phyloP scores from a whole-genome alignment of 2,797 vertebrate species.

The Malacoraja senta region DNA sequence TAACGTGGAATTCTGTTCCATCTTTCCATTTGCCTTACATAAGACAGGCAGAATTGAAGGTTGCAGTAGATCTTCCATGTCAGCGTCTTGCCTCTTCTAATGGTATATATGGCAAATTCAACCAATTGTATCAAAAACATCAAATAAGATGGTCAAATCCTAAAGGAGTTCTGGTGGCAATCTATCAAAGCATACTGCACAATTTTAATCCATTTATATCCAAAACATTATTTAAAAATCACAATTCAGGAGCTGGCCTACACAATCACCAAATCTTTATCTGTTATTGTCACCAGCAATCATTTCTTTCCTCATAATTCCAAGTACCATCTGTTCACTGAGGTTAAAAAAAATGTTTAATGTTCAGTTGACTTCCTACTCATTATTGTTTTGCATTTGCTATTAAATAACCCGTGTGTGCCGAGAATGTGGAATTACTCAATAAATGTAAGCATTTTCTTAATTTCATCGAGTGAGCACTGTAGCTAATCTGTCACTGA shows the following conservation, averaged over 20 bases:
- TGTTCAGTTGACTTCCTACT: neutral
- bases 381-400: neutral
- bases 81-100: neutral
- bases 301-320: neutral
- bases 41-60: neutral
- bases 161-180: neutral
- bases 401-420: neutral
- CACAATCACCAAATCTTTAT: neutral
- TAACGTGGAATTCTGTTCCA: neutral
- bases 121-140: neutral
- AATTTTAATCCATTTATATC: neutral
- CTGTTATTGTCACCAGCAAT: neutral
- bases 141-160: neutral
- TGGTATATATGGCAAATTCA: neutral
- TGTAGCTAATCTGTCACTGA: neutral
- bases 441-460: neutral
- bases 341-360: neutral
- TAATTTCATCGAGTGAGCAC: neutral
- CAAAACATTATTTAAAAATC: neutral
- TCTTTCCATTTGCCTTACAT: neutral
- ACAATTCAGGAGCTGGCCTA: neutral
- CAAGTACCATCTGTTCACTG: neutral
- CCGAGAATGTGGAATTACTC: neutral
- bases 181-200: too few species aligned
- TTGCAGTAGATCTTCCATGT: too few species aligned